Evolutionary conservation across 2,888 invertebrate genomes (phyloP).

Genomic region (Pachymerium ferrugineum): DNA sequence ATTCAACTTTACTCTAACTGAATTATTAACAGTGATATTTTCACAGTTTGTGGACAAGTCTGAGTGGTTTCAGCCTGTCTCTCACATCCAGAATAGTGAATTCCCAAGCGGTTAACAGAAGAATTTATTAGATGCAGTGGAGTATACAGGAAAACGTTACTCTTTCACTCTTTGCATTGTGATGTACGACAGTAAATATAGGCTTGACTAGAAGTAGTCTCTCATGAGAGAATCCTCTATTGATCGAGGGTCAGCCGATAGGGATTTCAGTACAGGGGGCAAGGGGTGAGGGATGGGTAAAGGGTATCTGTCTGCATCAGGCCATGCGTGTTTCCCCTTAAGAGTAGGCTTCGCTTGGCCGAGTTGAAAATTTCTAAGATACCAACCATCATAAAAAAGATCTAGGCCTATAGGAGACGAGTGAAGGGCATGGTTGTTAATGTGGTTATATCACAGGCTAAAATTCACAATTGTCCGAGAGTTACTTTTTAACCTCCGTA

Average conservation of each 20-base stretch:
- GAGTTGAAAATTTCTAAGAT: constrained; percentile 22
- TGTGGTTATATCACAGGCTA: no score
- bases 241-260: constrained; percentile 16
- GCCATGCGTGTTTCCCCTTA: neutral
- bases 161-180: neutral
- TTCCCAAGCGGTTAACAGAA: neutral
- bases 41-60: neutral
- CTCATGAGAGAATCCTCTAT: neutral
- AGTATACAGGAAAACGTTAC: neutral
- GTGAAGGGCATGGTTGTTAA: neutral
- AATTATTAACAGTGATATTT: no score
- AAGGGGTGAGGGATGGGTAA: neutral
- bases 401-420: neutral
- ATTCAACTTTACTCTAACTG: no score
- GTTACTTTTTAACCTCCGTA: neutral
- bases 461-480: neutral
- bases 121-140: neutral
- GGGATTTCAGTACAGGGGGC: neutral
- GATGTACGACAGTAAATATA: constrained; percentile 7
- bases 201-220: neutral
- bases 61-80: no score
- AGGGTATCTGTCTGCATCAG: constrained; percentile 10
- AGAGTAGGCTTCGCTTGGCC: neutral
- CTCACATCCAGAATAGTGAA: neutral
- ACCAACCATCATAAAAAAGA: neutral